Evolutionary conservation across 2,888 invertebrate genomes (phyloP).

Genomic region (Chaitophorus viminalis): DNA sequence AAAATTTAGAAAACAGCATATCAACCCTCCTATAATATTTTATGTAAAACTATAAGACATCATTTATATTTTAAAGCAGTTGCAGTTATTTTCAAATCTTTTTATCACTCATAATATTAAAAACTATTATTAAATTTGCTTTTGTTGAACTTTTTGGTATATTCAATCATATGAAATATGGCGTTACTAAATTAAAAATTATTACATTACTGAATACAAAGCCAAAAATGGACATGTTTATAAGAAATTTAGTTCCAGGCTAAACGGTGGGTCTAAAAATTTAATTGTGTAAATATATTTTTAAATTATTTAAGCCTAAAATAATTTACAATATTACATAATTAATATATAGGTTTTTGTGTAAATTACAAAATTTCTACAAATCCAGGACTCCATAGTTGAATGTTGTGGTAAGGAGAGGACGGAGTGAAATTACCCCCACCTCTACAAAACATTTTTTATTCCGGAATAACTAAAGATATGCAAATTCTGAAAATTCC

Average conservation of each 20-base stretch:
- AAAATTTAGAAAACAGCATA: too few relatives aligned
- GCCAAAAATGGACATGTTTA: not conserved
- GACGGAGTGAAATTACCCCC: not conserved
- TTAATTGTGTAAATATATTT: not conserved
- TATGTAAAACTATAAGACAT: too few relatives aligned
- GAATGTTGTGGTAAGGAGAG: too few relatives aligned
- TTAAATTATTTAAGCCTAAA: constrained; percentile 6
- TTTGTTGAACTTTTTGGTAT: not conserved
- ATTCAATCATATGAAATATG: constrained; percentile 4
- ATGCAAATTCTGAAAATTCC: too few relatives aligned
- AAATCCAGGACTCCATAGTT: not conserved
- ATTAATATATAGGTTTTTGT: not conserved
- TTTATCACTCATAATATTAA: not conserved
- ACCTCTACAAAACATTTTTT: not conserved
- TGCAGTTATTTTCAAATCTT: constrained; percentile 9
- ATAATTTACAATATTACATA: not conserved
- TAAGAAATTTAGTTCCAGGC: constrained; percentile 4
- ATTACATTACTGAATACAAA: constrained; percentile 4
- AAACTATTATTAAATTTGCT: not conserved
- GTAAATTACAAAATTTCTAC: not conserved
- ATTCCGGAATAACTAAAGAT: constrained; percentile 3
- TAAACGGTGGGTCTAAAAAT: constrained; percentile 17
- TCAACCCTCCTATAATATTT: too few relatives aligned
- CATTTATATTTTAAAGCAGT: constrained; percentile 14
- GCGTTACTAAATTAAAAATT: not conserved